phyloP scores from a whole-genome alignment of 1,140 invertebrate genomes.

The Anastrepha ludens region DNA sequence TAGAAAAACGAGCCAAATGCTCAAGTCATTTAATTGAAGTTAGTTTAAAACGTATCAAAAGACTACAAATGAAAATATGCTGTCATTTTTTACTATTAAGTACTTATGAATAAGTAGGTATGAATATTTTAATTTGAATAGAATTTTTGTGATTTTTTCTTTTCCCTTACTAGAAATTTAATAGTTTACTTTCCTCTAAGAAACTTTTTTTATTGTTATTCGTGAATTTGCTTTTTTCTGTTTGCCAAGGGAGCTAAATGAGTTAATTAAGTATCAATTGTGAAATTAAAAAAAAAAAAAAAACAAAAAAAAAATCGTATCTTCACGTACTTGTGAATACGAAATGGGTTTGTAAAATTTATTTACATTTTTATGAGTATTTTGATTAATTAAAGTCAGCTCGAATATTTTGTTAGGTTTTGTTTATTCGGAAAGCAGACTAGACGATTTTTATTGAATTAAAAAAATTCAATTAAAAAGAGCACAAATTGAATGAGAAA shows the following conservation, averaged over 20 bases:
- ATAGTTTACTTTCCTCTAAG: neutral
- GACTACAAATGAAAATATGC: conserved; percentile 36
- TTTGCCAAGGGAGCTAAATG: neutral
- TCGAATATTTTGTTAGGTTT: neutral
- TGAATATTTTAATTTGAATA: conserved; percentile 41
- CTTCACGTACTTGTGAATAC: no score
- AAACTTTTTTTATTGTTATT: neutral
- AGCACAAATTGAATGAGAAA: conserved; percentile 13
- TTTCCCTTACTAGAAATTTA: neutral
- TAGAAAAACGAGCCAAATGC: conserved; percentile 3
- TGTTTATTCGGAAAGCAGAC: neutral
- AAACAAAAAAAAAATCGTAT: no score
- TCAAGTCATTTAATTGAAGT: conserved; percentile 39
- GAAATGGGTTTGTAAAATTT: neutral
- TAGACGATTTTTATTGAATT: no score
- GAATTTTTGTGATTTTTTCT: conserved; percentile 4
- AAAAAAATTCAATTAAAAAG: no score
- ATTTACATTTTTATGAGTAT: neutral
- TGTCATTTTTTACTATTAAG: conserved; percentile 33
- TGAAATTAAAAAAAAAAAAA: no score
- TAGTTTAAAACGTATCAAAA: conserved; percentile 9
- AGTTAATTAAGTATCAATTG: neutral
- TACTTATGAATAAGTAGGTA: neutral
- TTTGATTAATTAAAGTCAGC: neutral
- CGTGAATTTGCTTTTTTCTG: neutral